phyloP scores from a whole-genome alignment of 2,797 vertebrate genomes.

The Oryzias dopingdopingensis region DNA sequence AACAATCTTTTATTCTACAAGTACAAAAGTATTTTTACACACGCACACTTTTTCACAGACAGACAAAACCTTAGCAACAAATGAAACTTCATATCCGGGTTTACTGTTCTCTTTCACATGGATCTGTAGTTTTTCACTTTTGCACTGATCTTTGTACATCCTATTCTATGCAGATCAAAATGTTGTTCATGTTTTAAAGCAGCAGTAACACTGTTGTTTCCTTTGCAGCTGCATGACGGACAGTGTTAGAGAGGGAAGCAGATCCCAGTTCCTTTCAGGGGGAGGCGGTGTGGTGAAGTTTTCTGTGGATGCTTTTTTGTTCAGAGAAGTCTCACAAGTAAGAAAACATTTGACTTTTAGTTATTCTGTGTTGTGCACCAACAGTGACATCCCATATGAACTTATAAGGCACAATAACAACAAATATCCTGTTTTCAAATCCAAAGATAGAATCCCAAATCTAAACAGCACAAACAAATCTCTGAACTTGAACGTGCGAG shows the following conservation, averaged over 20 bases:
- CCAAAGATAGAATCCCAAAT: neutral
- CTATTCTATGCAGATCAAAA: no score
- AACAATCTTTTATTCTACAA: no score
- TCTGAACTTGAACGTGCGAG: no score
- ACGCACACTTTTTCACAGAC: no score
- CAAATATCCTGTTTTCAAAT: neutral
- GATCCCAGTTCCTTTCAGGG: conserved; percentile 49
- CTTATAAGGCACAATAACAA: neutral
- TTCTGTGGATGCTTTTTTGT: conserved; percentile 67
- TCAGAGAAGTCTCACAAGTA: conserved; percentile 53
- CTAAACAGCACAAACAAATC: neutral
- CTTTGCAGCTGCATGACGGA: conserved; percentile 70
- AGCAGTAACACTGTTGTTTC: neutral
- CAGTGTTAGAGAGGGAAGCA: conserved; percentile 63
- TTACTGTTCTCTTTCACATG: neutral
- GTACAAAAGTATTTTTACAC: no score
- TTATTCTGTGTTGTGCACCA: neutral
- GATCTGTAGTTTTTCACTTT: neutral
- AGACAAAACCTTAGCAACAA: no score
- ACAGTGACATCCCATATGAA: neutral
- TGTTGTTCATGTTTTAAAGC: no score
- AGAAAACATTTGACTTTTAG: neutral
- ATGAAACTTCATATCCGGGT: no score
- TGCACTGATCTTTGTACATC: no score
- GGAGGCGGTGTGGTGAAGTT: conserved; percentile 50